Conservation (phyloP, 2,113 vertebrate species). For the Gymnarchus niloticus region DNA sequence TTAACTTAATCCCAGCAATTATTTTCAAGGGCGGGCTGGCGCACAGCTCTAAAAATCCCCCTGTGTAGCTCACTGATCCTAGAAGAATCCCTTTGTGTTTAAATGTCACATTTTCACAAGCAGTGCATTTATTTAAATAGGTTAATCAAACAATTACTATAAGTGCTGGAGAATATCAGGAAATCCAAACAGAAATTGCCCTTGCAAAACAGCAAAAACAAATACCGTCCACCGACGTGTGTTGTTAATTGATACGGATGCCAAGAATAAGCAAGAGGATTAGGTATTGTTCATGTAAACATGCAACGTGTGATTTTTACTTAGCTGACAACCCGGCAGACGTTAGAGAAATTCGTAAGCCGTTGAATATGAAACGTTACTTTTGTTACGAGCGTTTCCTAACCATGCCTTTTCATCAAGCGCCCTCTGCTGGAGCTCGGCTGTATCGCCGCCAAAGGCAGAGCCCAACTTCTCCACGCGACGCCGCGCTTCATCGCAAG, state of each 20-base stretch:
- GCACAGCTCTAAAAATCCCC: neutral
- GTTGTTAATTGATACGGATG: neutral
- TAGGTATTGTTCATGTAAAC: neutral
- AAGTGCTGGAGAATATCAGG: neutral
- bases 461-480: neutral
- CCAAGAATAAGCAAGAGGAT: neutral
- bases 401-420: conserved; percentile 37
- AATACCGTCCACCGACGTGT: neutral
- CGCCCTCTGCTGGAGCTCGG: conserved; percentile 47
- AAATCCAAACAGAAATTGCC: neutral
- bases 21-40: conserved; percentile 3
- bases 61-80: neutral
- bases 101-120: conserved; percentile 6
- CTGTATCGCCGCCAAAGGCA: neutral
- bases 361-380: neutral
- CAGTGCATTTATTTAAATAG: neutral
- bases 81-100: neutral
- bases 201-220: neutral
- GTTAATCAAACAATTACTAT: neutral
- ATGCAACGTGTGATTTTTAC: neutral
- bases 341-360: neutral
- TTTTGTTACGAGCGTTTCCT: neutral
- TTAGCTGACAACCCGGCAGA: neutral
- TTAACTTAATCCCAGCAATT: neutral
- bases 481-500: neutral